Evolutionary conservation across 2,888 invertebrate genomes (phyloP).

Genomic region (Helleia helle): DNA sequence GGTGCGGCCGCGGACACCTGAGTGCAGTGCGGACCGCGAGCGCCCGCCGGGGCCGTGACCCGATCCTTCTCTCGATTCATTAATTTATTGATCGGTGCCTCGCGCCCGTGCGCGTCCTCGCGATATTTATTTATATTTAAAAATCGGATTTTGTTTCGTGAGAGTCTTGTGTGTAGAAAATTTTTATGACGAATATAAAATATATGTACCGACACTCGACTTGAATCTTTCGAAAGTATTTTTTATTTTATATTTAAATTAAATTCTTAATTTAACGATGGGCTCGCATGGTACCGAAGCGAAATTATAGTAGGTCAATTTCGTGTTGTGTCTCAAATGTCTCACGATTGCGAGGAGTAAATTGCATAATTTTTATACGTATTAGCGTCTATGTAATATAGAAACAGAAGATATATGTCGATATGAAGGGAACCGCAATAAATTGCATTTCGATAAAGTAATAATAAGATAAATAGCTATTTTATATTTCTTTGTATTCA

Average conservation of each 20-base stretch:
- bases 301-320: slow-evolving; percentile 26
- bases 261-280: slow-evolving; percentile 19
- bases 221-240: slow-evolving; percentile 42
- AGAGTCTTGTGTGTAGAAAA: slow-evolving; percentile 71
- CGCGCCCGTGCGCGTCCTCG: no score
- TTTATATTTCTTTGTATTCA: slow-evolving; percentile 38
- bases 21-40: slow-evolving; percentile 18
- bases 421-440: slow-evolving; percentile 41
- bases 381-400: slow-evolving; percentile 34
- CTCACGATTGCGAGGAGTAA: slow-evolving; percentile 25
- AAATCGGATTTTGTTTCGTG: slow-evolving; percentile 62
- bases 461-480: slow-evolving; percentile 52
- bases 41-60: slow-evolving; percentile 18
- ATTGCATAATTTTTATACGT: slow-evolving; percentile 36
- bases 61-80: slow-evolving; percentile 21
- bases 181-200: slow-evolving; percentile 70
- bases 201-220: slow-evolving; percentile 60
- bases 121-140: slow-evolving; percentile 56
- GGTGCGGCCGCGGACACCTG: slow-evolving; percentile 23
- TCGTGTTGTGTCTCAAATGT: slow-evolving; percentile 26
- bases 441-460: slow-evolving; percentile 44
- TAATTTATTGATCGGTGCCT: slow-evolving; percentile 34
- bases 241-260: no score
- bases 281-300: slow-evolving; percentile 16
- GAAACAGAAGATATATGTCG: slow-evolving; percentile 36